Evolutionary conservation across 2,888 invertebrate genomes (phyloP).

Genomic region (Portevinia maculata): DNA sequence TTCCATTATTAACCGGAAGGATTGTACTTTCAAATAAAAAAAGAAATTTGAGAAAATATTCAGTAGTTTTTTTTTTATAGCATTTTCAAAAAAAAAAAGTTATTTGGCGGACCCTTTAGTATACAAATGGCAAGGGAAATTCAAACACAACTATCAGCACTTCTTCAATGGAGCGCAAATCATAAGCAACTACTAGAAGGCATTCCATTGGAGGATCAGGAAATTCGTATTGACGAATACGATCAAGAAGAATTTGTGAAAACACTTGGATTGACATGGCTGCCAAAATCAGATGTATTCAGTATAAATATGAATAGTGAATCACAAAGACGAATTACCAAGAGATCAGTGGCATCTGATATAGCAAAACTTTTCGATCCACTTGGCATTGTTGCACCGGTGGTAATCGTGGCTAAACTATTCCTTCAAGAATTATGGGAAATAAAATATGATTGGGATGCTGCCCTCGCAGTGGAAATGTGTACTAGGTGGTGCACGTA

Average conservation of each 20-base stretch:
- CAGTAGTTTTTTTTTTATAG: too few species aligned
- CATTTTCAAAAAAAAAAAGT: too few species aligned
- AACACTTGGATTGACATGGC: constrained; percentile 48
- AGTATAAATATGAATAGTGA: constrained; percentile 28
- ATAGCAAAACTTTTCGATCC: constrained; percentile 39
- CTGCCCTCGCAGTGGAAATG: constrained; percentile 16
- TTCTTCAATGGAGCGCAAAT: constrained; percentile 47
- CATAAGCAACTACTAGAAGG: constrained; percentile 21
- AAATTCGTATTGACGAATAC: constrained; percentile 14
- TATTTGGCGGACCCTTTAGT: too few species aligned
- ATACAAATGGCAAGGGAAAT: constrained; percentile 21
- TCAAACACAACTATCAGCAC: too few species aligned
- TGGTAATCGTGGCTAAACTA: constrained; percentile 12
- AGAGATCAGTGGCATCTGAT: constrained; percentile 21
- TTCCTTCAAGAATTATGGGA: constrained; percentile 27
- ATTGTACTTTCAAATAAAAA: too few species aligned
- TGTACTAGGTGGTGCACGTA: constrained; percentile 11
- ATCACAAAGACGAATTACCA: constrained; percentile 16
- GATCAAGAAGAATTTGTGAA: constrained; percentile 15
- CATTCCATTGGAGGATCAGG: constrained; percentile 32
- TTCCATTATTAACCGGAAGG: too few species aligned
- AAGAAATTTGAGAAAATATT: too few species aligned
- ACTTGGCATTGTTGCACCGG: constrained; percentile 22
- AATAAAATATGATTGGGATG: constrained; percentile 23
- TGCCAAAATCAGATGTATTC: constrained; percentile 42